These are phyloP conservation scores for Amphiprion clarkii DNA, from an alignment of 2,797 vertebrate genomes.

Conservation along the genomic window DNA sequence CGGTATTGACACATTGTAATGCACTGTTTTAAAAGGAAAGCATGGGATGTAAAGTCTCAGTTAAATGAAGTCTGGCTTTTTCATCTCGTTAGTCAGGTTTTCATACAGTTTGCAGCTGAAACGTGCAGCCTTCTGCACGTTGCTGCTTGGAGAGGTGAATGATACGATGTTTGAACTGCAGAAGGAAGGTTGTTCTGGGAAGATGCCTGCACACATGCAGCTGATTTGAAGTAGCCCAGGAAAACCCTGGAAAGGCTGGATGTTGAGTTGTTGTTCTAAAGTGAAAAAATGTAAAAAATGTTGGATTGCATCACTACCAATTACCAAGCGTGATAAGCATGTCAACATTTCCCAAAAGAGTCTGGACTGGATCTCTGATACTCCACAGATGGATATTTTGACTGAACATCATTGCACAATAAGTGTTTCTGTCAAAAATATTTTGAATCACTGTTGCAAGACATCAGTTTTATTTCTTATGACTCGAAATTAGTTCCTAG, in stretches of 20 bases:
- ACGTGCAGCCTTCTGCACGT: neutral
- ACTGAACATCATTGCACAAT: slow-evolving; percentile 20
- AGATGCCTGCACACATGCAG: neutral
- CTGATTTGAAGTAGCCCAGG: neutral
- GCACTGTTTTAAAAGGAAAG: slow-evolving; percentile 36
- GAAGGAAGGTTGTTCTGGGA: neutral
- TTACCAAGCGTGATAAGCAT: neutral
- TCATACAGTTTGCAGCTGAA: slow-evolving; percentile 10
- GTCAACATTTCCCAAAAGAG: slow-evolving; percentile 20
- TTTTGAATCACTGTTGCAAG: slow-evolving; percentile 4
- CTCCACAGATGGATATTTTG: slow-evolving; percentile 9
- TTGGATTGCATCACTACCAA: neutral
- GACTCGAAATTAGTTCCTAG: neutral
- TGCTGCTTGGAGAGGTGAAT: neutral
- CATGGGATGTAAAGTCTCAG: slow-evolving; percentile 8
- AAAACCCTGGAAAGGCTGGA: neutral
- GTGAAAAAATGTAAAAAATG: neutral
- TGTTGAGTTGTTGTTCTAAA: neutral
- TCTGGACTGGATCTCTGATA: neutral
- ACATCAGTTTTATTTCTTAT: neutral
- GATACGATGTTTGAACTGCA: neutral
- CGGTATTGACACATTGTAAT: slow-evolving; percentile 43
- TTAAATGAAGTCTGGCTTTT: slow-evolving; percentile 48
- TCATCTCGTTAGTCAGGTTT: slow-evolving; percentile 5
- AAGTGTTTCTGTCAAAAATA: neutral